Percentiles rank a stretch among this genome's conserved stretches.
Conservation (phyloP, 37 sponge, comb jelly and placozoan species). For the Hormiphora californensis region DNA sequence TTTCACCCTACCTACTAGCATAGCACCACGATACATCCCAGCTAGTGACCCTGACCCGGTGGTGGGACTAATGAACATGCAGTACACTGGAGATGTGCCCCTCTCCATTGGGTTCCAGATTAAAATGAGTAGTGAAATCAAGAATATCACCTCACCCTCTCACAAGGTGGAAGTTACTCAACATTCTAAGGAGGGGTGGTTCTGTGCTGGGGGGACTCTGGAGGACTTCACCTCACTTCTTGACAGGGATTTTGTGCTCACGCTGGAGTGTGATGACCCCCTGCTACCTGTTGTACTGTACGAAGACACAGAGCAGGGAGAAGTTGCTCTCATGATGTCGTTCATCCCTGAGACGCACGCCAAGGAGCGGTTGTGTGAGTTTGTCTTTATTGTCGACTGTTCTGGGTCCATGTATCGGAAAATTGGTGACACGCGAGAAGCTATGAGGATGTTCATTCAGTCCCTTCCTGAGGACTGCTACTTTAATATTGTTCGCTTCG, state of each 20-base stretch:
- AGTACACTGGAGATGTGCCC: background rate
- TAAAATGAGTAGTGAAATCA: background rate
- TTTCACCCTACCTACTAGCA: constrained; percentile 57
- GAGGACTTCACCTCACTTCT: background rate
- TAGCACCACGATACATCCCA: constrained; percentile 58
- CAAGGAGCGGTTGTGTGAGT: constrained; percentile 57
- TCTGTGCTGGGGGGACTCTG: no score
- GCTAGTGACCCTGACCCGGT: background rate
- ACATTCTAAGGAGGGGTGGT: no score
- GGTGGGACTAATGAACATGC: background rate
- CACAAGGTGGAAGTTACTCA: constrained; percentile 53
- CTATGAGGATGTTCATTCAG: constrained; percentile 65
- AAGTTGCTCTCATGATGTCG: background rate
- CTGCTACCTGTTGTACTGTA: background rate
- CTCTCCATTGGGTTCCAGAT: background rate
- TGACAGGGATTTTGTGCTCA: constrained; percentile 38
- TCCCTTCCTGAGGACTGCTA: constrained; percentile 64
- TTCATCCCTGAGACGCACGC: background rate
- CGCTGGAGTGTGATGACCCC: background rate
- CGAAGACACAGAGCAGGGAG: background rate
- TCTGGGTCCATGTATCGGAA: constrained; percentile 82
- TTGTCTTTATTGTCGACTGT: constrained; percentile 78
- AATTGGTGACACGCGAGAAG: constrained; percentile 58
- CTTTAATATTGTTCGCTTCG: constrained; percentile 79
- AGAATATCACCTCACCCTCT: constrained; percentile 55